Evolutionary conservation across 2,888 invertebrate species (phyloP).

Genomic region (Dicranocentrus wangi): DNA sequence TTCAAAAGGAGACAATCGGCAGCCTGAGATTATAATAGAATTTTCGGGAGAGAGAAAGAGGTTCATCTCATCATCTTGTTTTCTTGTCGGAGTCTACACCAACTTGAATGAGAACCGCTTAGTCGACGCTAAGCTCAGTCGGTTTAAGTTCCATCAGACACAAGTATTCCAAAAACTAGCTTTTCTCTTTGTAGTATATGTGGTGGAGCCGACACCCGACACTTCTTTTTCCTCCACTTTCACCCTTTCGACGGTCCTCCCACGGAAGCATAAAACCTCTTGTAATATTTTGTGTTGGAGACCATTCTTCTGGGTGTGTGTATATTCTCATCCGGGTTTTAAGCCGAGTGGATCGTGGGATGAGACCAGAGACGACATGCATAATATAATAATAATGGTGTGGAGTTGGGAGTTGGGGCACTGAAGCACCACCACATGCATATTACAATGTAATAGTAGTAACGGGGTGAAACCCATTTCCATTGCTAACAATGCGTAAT

Average conservation of each 20-base stretch:
- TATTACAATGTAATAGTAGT: constrained; percentile 11
- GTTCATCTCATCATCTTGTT: constrained; percentile 19
- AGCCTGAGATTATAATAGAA: constrained; percentile 5
- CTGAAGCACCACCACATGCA: background rate
- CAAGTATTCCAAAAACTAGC: constrained; percentile 11
- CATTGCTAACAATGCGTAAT: constrained; percentile 57
- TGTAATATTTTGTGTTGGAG: too few species aligned
- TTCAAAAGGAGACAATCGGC: background rate
- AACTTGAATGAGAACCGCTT: constrained; percentile 11
- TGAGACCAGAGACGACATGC: constrained; percentile 20
- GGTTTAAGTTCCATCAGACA: constrained; percentile 24
- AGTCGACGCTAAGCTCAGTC: background rate
- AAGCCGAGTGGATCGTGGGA: background rate
- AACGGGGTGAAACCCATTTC: constrained; percentile 32
- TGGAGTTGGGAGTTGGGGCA: background rate
- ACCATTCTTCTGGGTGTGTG: too few species aligned
- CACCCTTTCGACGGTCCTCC: background rate
- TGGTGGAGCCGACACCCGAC: constrained; percentile 8
- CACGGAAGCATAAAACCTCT: background rate
- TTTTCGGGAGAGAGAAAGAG: background rate
- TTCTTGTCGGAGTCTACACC: constrained; percentile 3
- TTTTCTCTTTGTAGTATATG: constrained; percentile 3
- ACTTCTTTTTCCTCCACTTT: constrained; percentile 10
- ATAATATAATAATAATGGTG: constrained; percentile 26
- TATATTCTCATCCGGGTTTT: background rate